Conservation (phyloP, 2,797 vertebrate species). For the Hypotaenidia philippensis region DNA sequence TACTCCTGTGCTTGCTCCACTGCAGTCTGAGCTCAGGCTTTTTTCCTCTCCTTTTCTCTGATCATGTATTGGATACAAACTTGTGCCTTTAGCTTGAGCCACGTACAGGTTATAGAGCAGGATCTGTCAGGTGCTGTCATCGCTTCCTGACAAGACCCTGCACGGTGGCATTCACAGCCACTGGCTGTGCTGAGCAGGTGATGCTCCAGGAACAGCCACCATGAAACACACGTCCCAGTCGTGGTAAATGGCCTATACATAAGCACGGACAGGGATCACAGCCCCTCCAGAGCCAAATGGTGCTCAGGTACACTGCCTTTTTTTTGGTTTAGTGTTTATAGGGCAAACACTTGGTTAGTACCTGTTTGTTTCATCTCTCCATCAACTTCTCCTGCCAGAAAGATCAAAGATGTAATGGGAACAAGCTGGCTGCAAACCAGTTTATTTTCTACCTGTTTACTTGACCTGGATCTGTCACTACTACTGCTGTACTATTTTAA, state of each 20-base stretch:
- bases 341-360: background rate
- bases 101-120: background rate
- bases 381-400: background rate
- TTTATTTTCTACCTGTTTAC: slow-evolving; percentile 8
- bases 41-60: background rate
- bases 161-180: background rate
- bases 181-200: background rate
- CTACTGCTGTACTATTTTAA: background rate
- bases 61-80: background rate
- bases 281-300: background rate
- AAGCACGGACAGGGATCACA: background rate
- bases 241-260: background rate
- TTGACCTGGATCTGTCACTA: background rate
- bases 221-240: background rate
- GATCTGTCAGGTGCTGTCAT: background rate
- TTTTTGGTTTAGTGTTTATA: background rate
- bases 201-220: background rate
- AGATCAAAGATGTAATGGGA: background rate
- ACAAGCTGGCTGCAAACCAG: background rate
- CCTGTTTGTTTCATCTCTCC: background rate
- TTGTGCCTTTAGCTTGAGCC: background rate
- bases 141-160: background rate
- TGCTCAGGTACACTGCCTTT: background rate
- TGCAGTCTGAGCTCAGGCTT: background rate
- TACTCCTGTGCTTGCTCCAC: background rate